A percentile compares a stretch with the other conserved stretches of the same genome.
Evolutionary conservation across 2,113 vertebrate species (phyloP).

Genomic region (Bettongia penicillata): DNA sequence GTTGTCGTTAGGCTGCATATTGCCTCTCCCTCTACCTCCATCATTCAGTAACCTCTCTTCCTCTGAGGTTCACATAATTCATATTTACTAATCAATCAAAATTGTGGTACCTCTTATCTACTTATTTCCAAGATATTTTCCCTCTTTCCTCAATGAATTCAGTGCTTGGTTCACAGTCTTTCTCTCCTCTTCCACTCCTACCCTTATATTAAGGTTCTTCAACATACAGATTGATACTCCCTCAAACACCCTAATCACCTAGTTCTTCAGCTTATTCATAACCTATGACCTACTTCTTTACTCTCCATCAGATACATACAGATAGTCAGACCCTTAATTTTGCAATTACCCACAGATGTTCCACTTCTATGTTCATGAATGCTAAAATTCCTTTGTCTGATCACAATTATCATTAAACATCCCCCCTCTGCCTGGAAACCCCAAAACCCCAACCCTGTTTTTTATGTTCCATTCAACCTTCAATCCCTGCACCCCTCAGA

Average conservation of each 20-base stretch:
- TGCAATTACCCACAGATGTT: not conserved
- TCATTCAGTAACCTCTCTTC: not conserved
- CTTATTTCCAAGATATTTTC: not conserved
- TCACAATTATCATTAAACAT: not conserved
- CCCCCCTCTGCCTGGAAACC: too few species aligned
- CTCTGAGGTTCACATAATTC: not conserved
- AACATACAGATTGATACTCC: not conserved
- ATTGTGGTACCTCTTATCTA: not conserved
- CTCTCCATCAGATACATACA: not conserved
- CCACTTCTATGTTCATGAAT: not conserved
- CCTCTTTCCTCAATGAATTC: not conserved
- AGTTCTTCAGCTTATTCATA: not conserved
- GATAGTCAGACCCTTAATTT: not conserved
- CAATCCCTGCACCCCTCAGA: too few species aligned
- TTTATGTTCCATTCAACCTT: too few species aligned
- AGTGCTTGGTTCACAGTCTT: not conserved
- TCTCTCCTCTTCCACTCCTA: not conserved
- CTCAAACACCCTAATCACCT: not conserved
- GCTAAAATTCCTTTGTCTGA: not conserved
- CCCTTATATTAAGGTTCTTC: not conserved
- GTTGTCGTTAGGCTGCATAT: not conserved
- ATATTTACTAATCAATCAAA: not conserved
- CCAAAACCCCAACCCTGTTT: too few species aligned
- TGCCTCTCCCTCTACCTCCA: not conserved
- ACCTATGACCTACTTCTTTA: not conserved